phyloP scores from a whole-genome alignment of 2,113 vertebrate species.

The Tyto alba region DNA sequence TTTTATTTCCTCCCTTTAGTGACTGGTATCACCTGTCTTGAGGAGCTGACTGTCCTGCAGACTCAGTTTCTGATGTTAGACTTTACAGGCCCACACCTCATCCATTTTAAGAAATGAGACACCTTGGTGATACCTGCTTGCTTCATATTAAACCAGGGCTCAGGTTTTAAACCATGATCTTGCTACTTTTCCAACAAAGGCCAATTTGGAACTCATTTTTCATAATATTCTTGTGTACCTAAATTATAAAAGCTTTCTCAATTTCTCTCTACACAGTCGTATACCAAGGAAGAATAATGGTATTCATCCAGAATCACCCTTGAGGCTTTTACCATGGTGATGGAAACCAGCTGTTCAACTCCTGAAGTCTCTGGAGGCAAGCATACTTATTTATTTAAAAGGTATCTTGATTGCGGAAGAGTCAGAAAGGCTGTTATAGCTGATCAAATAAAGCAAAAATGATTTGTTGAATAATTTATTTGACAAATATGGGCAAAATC shows the following conservation, averaged over 20 bases:
- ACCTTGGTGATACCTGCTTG: background rate
- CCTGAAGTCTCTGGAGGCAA: background rate
- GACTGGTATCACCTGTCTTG: background rate
- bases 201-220: background rate
- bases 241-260: background rate
- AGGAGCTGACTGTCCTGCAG: background rate
- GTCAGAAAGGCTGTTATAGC: slow-evolving; percentile 27
- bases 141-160: background rate
- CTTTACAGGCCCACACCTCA: background rate
- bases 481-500: slow-evolving; percentile 51
- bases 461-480: slow-evolving; percentile 64
- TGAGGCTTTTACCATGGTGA: slow-evolving; percentile 25
- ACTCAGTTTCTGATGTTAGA: background rate
- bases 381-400: slow-evolving; percentile 57
- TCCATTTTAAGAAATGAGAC: background rate
- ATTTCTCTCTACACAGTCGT: background rate
- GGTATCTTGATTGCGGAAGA: slow-evolving; percentile 32
- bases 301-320: slow-evolving; percentile 6
- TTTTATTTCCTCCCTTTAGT: background rate
- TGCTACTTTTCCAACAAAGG: background rate
- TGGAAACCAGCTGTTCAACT: background rate
- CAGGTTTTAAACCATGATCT: too few relatives aligned
- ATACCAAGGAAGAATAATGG: background rate
- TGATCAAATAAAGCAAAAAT: slow-evolving; percentile 37
- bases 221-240: background rate